Evolutionary conservation across 1,140 invertebrate species (phyloP), one percentile per base, ranked within the genome.

Genomic region (Aculops lycopersici): DNA sequence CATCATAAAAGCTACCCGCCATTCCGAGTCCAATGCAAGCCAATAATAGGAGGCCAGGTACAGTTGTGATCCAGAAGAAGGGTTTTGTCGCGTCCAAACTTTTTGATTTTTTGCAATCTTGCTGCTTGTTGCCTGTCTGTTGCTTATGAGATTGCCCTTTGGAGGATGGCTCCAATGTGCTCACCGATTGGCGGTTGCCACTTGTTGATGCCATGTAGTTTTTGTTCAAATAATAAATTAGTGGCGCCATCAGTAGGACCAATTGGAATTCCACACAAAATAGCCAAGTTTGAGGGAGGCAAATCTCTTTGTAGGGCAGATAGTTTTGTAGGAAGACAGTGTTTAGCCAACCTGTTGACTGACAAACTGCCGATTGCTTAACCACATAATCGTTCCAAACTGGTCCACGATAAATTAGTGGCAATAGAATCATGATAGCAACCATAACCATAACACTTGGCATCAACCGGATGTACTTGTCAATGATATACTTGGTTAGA

Each of bases 221-320:
- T 8, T n/a, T 8, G n/a, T 31, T 31, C 24, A 31, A 31, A 8
- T 8, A 8, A 31, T 31, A 31, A 2, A 50, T 18, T 13, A 50
- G 20, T 21, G 49, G 45, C 12, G 45, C 18, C 15, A 43, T 37
- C 16, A 49, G 21, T 14, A 47, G 15, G 19, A 42, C 43, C 12
- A 51, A 43, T 44, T 51, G 50, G 19, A 51, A 45, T 41, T 51
- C 50, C 8, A 50, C 48, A 8, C 47, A 44, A 24, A 51, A 42
- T 16, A 50, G 44, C 50, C 50, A 51, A 1, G 50, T 49, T 24
- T 49, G 44, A 20, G 46, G 45, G 4, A 51, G 39, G 40, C 50
- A 51, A 49, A 24, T 38, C 17, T 41, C 4, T 19, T 17, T 21
- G 4, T 35, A 36, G 3, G 19, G 15, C 8, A 41, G 20, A 18